These are phyloP conservation scores for Crotalus horridus DNA, from an alignment of 2,113 vertebrate genomes.

Conservation along the genomic window DNA sequence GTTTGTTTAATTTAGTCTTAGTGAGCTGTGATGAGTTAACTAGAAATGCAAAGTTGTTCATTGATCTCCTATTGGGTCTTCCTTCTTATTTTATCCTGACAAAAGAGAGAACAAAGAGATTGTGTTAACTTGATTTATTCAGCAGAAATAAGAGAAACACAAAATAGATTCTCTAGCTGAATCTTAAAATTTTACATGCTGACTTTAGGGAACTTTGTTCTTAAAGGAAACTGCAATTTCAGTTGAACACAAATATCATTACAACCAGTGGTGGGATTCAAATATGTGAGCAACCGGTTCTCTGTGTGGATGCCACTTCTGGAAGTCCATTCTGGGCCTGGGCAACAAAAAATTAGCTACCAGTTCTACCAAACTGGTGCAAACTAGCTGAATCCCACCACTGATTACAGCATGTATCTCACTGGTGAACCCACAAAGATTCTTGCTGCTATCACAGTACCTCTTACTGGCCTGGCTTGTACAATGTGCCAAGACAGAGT, in stretches of 20 bases:
- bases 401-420: not conserved
- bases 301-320: too few relatives aligned
- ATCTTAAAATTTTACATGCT: not conserved
- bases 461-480: not conserved
- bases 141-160: not conserved
- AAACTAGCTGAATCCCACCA: too few relatives aligned
- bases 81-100: not conserved
- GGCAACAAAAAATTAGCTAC: too few relatives aligned
- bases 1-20: not conserved
- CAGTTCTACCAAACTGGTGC: too few relatives aligned
- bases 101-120: not conserved
- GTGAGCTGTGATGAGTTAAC: not conserved
- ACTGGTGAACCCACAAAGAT: not conserved
- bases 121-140: not conserved
- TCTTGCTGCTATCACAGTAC: not conserved
- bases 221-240: not conserved
- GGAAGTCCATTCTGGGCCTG: too few relatives aligned
- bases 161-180: not conserved
- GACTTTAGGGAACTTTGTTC: not conserved
- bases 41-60: not conserved
- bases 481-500: not conserved
- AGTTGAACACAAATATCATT: not conserved
- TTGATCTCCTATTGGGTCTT: not conserved
- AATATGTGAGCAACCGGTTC: too few relatives aligned
- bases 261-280: too few relatives aligned